Base-by-base conservation (phyloP, 2,113 vertebrate genomes). In the Alexandromys fortis region DNA sequence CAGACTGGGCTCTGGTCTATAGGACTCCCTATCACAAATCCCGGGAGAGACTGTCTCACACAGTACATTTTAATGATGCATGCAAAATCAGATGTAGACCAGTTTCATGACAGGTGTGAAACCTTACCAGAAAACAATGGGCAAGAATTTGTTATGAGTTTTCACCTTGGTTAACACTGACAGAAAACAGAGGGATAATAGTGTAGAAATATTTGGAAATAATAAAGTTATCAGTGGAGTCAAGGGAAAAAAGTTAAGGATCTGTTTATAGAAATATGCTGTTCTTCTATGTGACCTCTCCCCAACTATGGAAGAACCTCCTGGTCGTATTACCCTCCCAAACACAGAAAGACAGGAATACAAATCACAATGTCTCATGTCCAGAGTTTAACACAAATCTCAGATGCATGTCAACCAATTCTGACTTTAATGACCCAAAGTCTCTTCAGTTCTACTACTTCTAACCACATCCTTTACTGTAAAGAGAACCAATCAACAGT, bases 41-140 rank as follows among this genome's bases (percentile, higher is more conserved):
- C 76, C 49, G 67, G 22, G 47, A 90, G 67, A 82, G 17, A 93
- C 3, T 45, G 7, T 90, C 92, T 67, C 85, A 94, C 55, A 76
- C 5, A 63, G 47, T 70, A 79, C 70, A 96, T 95, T 91, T 88
- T 94, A 95, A 90, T 92, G 72, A 52, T 9, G 49, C 61, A 65
- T 42, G 70, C 47, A 92, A 96, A 94, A 72, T 93, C 75, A 72
- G 63, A 79, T 87, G 94, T 90, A 88, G 91, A 90, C 42, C 61
- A 26, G 45, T 90, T 86, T n/a, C 45, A 35, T 38, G 88, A 76
- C 76, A 86, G 55, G 55, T 93, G 28, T 90, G 86, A 94, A 93
- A 83, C 10, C 42, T 92, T 49, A 55, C 2, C 10, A 19, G 63
- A 49, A 87, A 85, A 45, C 22, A 13, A 12, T 49, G n/a, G 13